Evolutionary conservation across 2,113 vertebrate species (phyloP).

Genomic region (Leucopsar rothschildi): DNA sequence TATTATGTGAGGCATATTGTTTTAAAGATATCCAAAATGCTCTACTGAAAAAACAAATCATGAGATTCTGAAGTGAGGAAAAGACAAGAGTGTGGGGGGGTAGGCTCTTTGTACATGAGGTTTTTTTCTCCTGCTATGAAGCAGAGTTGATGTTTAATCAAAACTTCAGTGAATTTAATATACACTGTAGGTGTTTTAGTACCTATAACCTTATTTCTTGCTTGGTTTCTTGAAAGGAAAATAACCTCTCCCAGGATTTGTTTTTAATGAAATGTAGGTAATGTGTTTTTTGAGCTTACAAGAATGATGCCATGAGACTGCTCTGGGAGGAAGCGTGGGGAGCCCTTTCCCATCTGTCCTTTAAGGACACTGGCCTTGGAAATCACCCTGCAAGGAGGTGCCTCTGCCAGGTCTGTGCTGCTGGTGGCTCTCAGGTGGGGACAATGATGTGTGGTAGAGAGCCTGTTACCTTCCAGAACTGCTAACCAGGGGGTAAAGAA

Average conservation of each 20-base stretch:
- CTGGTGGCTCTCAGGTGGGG: neutral
- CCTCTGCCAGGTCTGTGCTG: neutral
- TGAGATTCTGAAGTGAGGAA: neutral
- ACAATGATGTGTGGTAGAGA: accelerated
- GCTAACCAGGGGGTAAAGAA: accelerated
- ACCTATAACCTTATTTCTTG: slow-evolving; percentile 47
- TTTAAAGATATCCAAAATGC: neutral
- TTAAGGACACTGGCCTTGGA: neutral
- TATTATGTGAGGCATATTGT: neutral
- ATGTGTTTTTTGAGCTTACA: neutral
- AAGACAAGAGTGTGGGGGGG: neutral
- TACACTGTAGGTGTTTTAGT: slow-evolving; percentile 27
- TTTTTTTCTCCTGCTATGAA: neutral
- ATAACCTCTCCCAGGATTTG: slow-evolving; percentile 21
- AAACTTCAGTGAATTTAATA: slow-evolving; percentile 41
- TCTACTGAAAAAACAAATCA: neutral
- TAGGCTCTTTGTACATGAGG: neutral
- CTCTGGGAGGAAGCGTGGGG: neutral
- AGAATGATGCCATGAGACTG: neutral
- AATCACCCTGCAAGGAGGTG: neutral
- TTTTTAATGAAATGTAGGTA: slow-evolving; percentile 33
- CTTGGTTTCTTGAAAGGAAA: slow-evolving; percentile 42
- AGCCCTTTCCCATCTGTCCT: neutral
- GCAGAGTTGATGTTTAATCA: slow-evolving; percentile 30
- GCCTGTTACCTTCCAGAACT: neutral